Evolutionary conservation across 2,797 vertebrate species (phyloP).

Genomic region (Schizothorax lantsangensis): DNA sequence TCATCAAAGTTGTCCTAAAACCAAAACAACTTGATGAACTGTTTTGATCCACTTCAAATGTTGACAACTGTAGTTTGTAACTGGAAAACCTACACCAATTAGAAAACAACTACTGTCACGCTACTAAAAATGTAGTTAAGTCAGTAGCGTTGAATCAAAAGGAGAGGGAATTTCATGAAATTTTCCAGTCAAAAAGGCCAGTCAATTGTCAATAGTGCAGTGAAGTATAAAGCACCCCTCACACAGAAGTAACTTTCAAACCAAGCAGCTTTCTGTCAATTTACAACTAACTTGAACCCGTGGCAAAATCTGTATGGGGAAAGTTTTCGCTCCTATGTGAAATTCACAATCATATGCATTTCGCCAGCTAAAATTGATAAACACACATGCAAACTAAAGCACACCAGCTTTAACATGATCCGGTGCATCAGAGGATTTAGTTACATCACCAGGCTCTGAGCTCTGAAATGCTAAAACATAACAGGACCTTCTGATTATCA

Average conservation of each 20-base stretch:
- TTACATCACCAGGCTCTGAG: constrained; percentile 14
- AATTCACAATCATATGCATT: not conserved
- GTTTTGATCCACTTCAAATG: too few species aligned
- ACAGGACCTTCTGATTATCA: constrained; percentile 1
- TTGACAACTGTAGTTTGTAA: not conserved
- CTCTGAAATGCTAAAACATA: constrained; percentile 10
- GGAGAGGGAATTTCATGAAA: not conserved
- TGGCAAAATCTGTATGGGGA: not conserved
- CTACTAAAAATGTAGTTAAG: not conserved
- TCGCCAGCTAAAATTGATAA: not conserved
- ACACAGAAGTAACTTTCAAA: not conserved
- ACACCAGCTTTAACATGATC: not conserved
- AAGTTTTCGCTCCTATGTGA: not conserved
- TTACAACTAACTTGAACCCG: not conserved
- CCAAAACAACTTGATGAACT: too few species aligned
- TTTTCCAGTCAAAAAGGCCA: not conserved
- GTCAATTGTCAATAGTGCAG: not conserved
- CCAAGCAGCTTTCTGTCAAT: not conserved
- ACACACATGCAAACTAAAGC: not conserved
- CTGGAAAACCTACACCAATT: not conserved
- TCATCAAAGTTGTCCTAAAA: too few species aligned
- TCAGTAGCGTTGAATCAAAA: not conserved
- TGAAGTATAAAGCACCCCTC: not conserved
- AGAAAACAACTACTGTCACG: not conserved
- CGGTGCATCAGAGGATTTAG: constrained; percentile 19